Percentiles rank a stretch among this genome's conserved stretches.
These are phyloP conservation scores for Gastrophysa polygoni DNA, from an alignment of 2,888 invertebrate species.

Conservation along the genomic window DNA sequence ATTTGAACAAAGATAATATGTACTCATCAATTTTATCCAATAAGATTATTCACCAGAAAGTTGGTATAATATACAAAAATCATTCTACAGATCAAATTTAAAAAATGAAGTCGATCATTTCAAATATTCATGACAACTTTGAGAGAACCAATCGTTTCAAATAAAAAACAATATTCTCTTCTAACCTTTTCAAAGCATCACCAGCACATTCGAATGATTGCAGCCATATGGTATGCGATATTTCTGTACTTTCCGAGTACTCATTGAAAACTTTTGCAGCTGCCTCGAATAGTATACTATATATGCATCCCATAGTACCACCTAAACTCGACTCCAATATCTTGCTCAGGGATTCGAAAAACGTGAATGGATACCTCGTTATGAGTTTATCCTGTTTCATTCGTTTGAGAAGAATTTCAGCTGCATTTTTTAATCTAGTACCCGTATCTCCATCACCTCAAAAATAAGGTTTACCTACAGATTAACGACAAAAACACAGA, in stretches of 20 bases:
- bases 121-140: too few species aligned
- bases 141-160: too few species aligned
- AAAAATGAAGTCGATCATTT: too few species aligned
- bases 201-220: constrained; percentile 59
- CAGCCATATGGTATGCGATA: constrained; percentile 56
- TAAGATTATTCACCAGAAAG: too few species aligned
- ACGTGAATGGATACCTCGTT: constrained; percentile 47
- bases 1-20: too few species aligned
- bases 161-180: too few species aligned
- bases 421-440: constrained; percentile 47
- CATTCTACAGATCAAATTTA: too few species aligned
- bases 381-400: constrained; percentile 43
- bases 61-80: too few species aligned
- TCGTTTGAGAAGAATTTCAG: constrained; percentile 49
- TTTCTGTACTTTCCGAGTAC: constrained; percentile 44
- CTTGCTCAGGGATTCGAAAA: constrained; percentile 58
- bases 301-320: constrained; percentile 80
- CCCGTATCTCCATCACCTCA: constrained; percentile 75
- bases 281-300: constrained; percentile 75
- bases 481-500: too few species aligned
- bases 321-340: constrained; percentile 75
- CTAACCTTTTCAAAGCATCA: constrained; percentile 58
- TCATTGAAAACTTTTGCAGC: constrained; percentile 62
- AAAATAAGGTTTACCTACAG: constrained; percentile 3
- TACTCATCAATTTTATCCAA: too few species aligned